Evolutionary conservation across 2,113 vertebrate genomes (phyloP).

Genomic region (Pithys albifrons): DNA sequence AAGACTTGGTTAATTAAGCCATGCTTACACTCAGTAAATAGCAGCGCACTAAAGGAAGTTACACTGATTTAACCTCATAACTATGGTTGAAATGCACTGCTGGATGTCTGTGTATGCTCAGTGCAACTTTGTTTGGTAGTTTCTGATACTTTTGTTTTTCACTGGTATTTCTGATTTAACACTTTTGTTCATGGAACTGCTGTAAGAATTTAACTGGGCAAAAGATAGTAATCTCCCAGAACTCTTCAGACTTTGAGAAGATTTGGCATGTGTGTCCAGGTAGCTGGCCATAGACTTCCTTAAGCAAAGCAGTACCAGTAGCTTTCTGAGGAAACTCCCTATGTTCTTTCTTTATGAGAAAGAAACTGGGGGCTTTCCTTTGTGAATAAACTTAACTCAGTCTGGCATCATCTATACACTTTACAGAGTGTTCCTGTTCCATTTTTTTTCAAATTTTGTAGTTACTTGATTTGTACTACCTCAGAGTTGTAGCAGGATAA

Average conservation of each 20-base stretch:
- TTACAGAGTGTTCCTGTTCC: not conserved
- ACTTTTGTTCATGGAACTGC: not conserved
- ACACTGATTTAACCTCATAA: not conserved
- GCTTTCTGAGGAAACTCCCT: not conserved
- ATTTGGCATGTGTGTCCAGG: not conserved
- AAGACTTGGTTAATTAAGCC: not conserved
- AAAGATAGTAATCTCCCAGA: not conserved
- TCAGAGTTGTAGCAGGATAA: not conserved
- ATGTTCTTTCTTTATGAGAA: not conserved
- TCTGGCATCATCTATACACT: not conserved
- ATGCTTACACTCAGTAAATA: accelerated
- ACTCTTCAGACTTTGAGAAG: not conserved
- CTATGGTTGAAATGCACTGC: not conserved
- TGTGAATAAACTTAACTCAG: not conserved
- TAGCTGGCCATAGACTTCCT: not conserved
- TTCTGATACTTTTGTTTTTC: not conserved
- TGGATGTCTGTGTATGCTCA: not conserved
- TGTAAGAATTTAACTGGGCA: not conserved
- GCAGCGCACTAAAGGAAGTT: not conserved
- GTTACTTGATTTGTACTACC: not conserved
- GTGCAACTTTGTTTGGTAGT: not conserved
- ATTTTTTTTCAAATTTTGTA: not conserved
- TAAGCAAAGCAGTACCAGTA: not conserved
- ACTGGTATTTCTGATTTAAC: not conserved
- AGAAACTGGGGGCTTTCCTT: not conserved